Evolutionary conservation across 2,888 invertebrate genomes (phyloP).

Genomic region (Lymantria dispar): DNA sequence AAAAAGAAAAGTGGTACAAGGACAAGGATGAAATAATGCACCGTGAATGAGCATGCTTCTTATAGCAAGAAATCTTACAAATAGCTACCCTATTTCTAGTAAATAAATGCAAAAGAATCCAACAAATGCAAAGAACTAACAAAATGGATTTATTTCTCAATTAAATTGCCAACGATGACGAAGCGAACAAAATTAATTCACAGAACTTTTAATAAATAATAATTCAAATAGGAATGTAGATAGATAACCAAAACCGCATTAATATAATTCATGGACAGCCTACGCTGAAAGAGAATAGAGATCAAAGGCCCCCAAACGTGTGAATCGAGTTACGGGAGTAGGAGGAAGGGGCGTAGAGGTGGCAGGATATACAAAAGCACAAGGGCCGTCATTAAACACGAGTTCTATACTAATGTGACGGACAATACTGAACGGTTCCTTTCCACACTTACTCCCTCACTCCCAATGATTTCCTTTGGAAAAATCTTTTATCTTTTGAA

Average conservation of each 20-base stretch:
- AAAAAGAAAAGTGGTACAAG: too few relatives aligned
- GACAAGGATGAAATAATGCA: too few relatives aligned
- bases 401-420: constrained; percentile 46
- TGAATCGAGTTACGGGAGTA: constrained; percentile 53
- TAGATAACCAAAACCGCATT: constrained; percentile 4
- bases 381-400: constrained; percentile 57
- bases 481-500: constrained; percentile 54
- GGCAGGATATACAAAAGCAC: constrained; percentile 44
- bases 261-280: constrained; percentile 42
- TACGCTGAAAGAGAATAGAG: constrained; percentile 46
- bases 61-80: too few relatives aligned
- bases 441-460: constrained; percentile 17
- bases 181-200: not conserved
- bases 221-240: not conserved
- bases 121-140: too few relatives aligned
- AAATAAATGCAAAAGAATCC: too few relatives aligned
- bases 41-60: too few relatives aligned
- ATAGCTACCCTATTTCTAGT: too few relatives aligned
- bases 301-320: constrained; percentile 63
- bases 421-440: constrained; percentile 46
- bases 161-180: too few relatives aligned
- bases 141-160: too few relatives aligned
- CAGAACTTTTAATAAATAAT: not conserved
- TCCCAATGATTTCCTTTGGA: constrained; percentile 46
- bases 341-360: constrained; percentile 16